Base-by-base conservation (phyloP, 2,888 invertebrate genomes). In the Hirtodrosophila histrioides region DNA sequence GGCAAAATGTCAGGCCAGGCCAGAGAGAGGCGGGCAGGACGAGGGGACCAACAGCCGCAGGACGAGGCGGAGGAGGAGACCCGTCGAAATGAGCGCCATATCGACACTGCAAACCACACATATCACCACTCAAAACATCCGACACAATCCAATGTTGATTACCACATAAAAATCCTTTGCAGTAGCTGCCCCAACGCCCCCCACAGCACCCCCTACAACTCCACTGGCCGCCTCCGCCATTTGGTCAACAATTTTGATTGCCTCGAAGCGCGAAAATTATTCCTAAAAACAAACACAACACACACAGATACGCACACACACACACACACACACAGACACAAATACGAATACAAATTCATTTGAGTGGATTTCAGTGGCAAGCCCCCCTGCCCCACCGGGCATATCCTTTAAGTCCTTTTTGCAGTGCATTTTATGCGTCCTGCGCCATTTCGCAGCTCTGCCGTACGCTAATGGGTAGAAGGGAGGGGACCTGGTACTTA, bases 71-170 rank as follows among this genome's bases (percentile, higher is more conserved):
- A 33, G 5, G 40, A 8, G 33, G 33, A 54, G 53, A 55, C 37
- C 35, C 64, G 24, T 31, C 41, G 41, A 17, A 33, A 33, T 6
- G 37, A 60, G 33, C 57, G 55, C 50, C 49, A 45, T 69, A 73
- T 76, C 62, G 67, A 54, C 68, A 68, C 36, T 62, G 63, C 53
- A 77, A 50, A 63, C 78, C 74, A 73, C 79, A 81, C 87, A 85
- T 65, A 81, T 85, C 82, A 86, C 66, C 86, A 86, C 86, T 85
- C 83, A 63, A 57, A 69, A 73, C 83, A 85, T 79, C 65, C 83
- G 83, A 85, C 83, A 83, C 84, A 82, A 86, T 88, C 82, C 88
- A 70, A 75, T 82, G 88, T 82, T 82, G 82, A 82, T 82, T 82
- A 82, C 88, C 77, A 69, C 86, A 82, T 87, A 82, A 87, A 87